These are phyloP conservation scores for Brenthis daphne DNA, from an alignment of 2,888 invertebrate genomes.

Conservation along the genomic window DNA sequence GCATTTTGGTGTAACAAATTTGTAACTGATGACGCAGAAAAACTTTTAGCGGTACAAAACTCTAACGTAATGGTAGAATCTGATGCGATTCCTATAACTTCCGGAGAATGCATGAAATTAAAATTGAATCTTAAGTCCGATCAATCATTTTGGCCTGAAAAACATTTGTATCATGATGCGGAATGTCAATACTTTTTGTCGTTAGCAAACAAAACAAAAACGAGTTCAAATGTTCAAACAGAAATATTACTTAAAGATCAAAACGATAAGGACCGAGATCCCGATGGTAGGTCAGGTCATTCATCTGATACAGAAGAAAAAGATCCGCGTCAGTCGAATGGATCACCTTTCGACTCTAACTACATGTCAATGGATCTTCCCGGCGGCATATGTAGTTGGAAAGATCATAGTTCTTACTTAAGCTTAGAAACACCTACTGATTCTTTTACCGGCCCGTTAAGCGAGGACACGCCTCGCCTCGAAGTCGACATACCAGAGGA, in stretches of 20 bases:
- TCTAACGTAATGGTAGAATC: slow-evolving; percentile 78
- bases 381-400: slow-evolving; percentile 91
- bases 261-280: slow-evolving; percentile 83
- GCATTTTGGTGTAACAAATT: slow-evolving; percentile 84
- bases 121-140: slow-evolving; percentile 68
- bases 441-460: slow-evolving; percentile 48
- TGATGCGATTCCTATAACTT: slow-evolving; percentile 56
- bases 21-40: slow-evolving; percentile 39
- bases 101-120: slow-evolving; percentile 38
- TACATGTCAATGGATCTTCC: slow-evolving; percentile 88
- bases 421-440: slow-evolving; percentile 79
- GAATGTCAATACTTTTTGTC: slow-evolving; percentile 83
- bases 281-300: slow-evolving; percentile 83
- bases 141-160: slow-evolving; percentile 83
- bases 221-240: slow-evolving; percentile 48
- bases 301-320: slow-evolving; percentile 69
- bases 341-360: slow-evolving; percentile 78
- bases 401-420: slow-evolving; percentile 90
- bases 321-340: slow-evolving; percentile 48
- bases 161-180: slow-evolving; percentile 84
- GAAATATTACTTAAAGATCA: slow-evolving; percentile 66
- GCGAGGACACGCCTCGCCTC: slow-evolving; percentile 49
- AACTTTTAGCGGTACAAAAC: slow-evolving; percentile 34
- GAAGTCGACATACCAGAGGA: slow-evolving; percentile 67
- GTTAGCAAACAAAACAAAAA: slow-evolving; percentile 74